These are phyloP conservation scores for Platanista minor DNA, from an alignment of 2,113 vertebrate genomes.

Conservation along the genomic window DNA sequence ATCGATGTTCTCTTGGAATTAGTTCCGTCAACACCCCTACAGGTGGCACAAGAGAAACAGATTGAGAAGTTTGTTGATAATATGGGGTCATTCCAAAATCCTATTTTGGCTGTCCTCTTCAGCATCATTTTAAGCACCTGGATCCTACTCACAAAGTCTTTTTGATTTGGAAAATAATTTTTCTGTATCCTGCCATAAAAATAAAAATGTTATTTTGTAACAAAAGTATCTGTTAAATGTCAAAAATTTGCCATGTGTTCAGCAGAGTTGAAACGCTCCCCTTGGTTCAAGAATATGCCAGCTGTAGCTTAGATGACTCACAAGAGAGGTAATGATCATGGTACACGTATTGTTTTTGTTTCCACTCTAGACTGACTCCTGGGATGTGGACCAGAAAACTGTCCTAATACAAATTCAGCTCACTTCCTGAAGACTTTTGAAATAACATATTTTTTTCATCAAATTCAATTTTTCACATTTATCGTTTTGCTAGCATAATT, in stretches of 20 bases:
- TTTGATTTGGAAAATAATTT: conserved; percentile 39
- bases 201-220: conserved; percentile 38
- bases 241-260: conserved; percentile 9
- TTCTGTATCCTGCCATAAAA: conserved; percentile 9
- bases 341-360: background rate
- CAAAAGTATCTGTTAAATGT: conserved; percentile 17
- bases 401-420: background rate
- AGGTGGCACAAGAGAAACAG: conserved; percentile 47
- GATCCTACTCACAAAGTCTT: background rate
- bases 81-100: conserved; percentile 20
- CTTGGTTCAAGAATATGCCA: background rate
- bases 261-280: background rate
- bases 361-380: background rate
- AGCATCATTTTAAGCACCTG: conserved; percentile 30
- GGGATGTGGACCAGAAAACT: background rate
- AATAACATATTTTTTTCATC: background rate
- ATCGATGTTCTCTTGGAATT: background rate
- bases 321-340: background rate
- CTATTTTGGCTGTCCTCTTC: background rate
- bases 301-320: background rate
- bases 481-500: background rate
- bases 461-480: background rate
- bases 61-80: conserved; percentile 38
- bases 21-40: conserved; percentile 17
- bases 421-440: background rate